A percentile compares a stretch with the other conserved stretches of the same genome.
Conservation (phyloP, 2,888 invertebrate genomes). For the Nasonovia ribisnigri region DNA sequence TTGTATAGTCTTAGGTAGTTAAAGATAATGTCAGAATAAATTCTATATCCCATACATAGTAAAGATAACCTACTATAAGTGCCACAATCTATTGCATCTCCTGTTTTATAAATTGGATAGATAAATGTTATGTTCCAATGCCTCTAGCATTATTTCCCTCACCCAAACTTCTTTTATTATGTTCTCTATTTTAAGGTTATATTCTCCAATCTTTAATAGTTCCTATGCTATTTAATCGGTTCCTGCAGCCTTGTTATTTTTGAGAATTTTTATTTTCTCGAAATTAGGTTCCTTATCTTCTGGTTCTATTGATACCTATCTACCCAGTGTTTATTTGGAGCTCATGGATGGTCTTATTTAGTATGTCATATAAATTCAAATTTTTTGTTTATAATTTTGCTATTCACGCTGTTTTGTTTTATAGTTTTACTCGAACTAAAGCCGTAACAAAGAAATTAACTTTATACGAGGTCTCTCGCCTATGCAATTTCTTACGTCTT, state of each 20-base stretch:
- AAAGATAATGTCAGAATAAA: not conserved
- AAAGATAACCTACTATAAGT: not conserved
- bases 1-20: not conserved
- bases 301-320: not conserved
- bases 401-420: no score
- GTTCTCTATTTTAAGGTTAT: not conserved
- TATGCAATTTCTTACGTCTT: no score
- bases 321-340: not conserved
- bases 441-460: no score
- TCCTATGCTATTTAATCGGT: not conserved
- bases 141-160: not conserved
- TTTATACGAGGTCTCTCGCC: no score
- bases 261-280: not conserved
- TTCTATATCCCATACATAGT: not conserved
- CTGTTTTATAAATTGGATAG: not conserved
- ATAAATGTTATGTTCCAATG: not conserved
- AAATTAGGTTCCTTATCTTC: slow-evolving; percentile 5
- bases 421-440: no score
- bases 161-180: not conserved
- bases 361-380: not conserved
- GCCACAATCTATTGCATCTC: not conserved
- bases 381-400: no score
- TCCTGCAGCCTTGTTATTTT: not conserved
- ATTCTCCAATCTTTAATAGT: not conserved
- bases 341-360: not conserved